These are phyloP conservation scores for Listronotus bonariensis DNA, from an alignment of 1,140 invertebrate species.

Conservation along the genomic window DNA sequence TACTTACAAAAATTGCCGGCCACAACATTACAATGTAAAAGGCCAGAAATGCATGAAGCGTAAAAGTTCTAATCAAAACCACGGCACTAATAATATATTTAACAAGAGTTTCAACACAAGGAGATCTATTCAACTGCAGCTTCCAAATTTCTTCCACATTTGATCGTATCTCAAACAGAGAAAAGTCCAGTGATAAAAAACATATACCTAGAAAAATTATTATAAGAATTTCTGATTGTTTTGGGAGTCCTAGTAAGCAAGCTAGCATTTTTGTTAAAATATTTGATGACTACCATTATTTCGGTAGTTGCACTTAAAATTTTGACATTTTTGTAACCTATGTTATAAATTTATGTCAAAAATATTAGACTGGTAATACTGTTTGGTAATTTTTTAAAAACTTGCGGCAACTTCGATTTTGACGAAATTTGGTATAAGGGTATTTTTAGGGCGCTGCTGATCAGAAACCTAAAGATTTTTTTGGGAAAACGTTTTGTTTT, in stretches of 20 bases:
- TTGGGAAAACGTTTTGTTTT: no score
- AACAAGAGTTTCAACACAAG: slow-evolving; percentile 17
- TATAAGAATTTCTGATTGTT: slow-evolving; percentile 16
- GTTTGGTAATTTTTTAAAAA: no score
- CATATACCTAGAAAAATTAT: slow-evolving; percentile 25
- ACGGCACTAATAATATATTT: slow-evolving; percentile 26
- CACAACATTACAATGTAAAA: slow-evolving; percentile 36
- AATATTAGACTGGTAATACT: no score
- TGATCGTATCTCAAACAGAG: slow-evolving; percentile 7
- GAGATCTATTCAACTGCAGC: slow-evolving; percentile 15
- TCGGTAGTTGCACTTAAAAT: slow-evolving; percentile 6
- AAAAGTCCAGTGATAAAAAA: slow-evolving; percentile 20
- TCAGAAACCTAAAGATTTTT: no score
- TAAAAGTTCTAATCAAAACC: slow-evolving; percentile 24
- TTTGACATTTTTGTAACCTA: background rate
- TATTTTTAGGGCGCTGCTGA: no score
- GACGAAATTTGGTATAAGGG: no score
- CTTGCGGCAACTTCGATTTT: no score
- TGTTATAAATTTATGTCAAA: no score
- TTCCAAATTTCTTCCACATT: slow-evolving; percentile 33
- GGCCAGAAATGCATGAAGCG: slow-evolving; percentile 18
- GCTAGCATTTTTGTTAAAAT: slow-evolving; percentile 8
- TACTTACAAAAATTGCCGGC: slow-evolving; percentile 36
- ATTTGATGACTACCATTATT: background rate
- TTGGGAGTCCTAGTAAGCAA: slow-evolving; percentile 11